Evolutionary conservation across 1,140 invertebrate genomes (phyloP).

Genomic region (Drosophila bifasciata): DNA sequence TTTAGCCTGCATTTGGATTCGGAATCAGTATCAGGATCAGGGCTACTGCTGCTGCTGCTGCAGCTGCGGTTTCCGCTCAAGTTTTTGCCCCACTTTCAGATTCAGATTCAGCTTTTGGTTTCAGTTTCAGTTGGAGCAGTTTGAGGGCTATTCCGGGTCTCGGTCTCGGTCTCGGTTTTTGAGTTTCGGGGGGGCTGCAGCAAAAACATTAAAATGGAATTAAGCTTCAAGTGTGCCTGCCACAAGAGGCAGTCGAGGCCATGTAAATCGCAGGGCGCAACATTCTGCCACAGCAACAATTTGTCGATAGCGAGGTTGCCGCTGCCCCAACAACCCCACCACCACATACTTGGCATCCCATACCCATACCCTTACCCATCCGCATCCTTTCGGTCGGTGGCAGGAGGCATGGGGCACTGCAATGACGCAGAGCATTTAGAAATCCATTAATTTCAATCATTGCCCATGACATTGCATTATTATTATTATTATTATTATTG

Average conservation of each 20-base stretch:
- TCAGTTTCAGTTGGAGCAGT: too few species aligned
- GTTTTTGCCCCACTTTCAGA: too few species aligned
- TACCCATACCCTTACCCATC: too few species aligned
- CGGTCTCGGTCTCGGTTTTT: too few species aligned
- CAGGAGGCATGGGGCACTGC: slow-evolving; percentile 4
- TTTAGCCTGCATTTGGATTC: too few species aligned
- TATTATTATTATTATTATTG: slow-evolving; percentile 59
- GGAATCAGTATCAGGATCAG: too few species aligned
- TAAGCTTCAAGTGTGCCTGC: slow-evolving; percentile 38
- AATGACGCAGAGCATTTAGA: slow-evolving; percentile 70
- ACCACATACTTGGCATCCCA: too few species aligned
- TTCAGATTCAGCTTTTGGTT: too few species aligned
- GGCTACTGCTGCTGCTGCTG: too few species aligned
- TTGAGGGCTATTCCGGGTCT: too few species aligned
- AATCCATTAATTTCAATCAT: slow-evolving; percentile 80
- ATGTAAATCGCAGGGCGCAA: slow-evolving; percentile 34
- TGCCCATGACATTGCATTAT: slow-evolving; percentile 72
- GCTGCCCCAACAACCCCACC: not conserved
- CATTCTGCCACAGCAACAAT: slow-evolving; percentile 45
- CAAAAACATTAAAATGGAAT: slow-evolving; percentile 55
- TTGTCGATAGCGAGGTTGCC: slow-evolving; percentile 39
- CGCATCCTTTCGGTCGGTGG: slow-evolving; percentile 1
- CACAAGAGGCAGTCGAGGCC: slow-evolving; percentile 4
- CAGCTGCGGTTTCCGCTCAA: too few species aligned
- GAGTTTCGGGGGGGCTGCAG: slow-evolving; percentile 29